Conservation (phyloP, 2,113 vertebrate genomes). For the Colaptes auratus region DNA sequence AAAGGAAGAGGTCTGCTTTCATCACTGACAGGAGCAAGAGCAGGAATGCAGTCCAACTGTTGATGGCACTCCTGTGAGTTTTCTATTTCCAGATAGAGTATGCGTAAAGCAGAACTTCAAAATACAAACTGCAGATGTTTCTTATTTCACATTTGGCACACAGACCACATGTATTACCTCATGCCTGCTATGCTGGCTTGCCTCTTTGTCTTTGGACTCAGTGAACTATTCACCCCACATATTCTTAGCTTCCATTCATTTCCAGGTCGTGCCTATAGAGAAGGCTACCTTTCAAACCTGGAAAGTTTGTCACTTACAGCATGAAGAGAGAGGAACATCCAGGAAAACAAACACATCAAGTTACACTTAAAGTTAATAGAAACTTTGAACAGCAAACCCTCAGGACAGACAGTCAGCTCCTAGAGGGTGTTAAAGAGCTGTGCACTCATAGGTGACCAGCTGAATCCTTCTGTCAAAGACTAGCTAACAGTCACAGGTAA, state of each 20-base stretch:
- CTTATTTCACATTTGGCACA: slow-evolving; percentile 63
- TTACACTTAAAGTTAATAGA: not conserved
- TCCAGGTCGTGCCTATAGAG: not conserved
- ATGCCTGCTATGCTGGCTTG: slow-evolving; percentile 59
- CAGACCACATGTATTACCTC: slow-evolving; percentile 61
- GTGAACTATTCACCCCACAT: slow-evolving; percentile 57
- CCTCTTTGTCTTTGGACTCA: slow-evolving; percentile 44
- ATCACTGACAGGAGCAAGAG: slow-evolving; percentile 4
- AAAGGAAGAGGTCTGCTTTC: not conserved
- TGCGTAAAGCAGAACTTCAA: slow-evolving; percentile 56
- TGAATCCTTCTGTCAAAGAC: not conserved
- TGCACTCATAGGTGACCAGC: not conserved
- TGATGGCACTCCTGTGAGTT: slow-evolving; percentile 3
- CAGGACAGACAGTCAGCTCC: not conserved
- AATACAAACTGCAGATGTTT: slow-evolving; percentile 69
- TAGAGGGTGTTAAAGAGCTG: not conserved
- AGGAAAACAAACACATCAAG: slow-evolving; percentile 12
- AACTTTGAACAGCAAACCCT: not conserved
- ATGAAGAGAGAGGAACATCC: not conserved
- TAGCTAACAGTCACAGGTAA: not conserved
- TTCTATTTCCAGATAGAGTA: not conserved
- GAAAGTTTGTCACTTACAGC: not conserved
- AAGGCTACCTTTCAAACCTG: not conserved
- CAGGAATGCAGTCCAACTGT: not conserved
- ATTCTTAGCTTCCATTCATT: not conserved